Percentiles rank a stretch among this genome's conserved stretches.
phyloP scores from a whole-genome alignment of 2,888 invertebrate species.

The Morinoia aosen region DNA sequence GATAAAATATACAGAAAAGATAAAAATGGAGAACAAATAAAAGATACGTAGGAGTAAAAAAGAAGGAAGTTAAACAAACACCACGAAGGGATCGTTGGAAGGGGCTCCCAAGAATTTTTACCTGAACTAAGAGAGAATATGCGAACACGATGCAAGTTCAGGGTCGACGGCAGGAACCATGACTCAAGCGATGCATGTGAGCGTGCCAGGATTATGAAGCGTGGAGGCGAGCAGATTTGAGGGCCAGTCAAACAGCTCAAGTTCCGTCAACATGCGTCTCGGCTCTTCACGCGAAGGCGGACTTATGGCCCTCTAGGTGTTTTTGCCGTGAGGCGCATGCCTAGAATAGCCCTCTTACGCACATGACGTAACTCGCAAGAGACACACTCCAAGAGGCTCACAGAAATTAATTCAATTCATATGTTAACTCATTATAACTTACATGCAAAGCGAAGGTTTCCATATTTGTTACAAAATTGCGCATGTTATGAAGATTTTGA shows the following conservation, averaged over 20 bases:
- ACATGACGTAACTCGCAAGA: background rate
- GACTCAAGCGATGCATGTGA: background rate
- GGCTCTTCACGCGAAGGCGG: background rate
- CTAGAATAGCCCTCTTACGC: background rate
- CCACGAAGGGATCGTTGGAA: background rate
- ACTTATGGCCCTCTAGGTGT: background rate
- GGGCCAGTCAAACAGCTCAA: background rate
- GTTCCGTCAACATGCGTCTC: no score
- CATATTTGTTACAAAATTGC: background rate
- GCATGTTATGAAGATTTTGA: background rate
- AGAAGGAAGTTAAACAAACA: background rate
- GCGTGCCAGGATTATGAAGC: background rate
- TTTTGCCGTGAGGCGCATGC: background rate
- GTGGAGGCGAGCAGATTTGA: background rate
- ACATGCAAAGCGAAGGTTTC: background rate
- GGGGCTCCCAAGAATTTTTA: background rate
- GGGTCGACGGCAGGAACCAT: background rate
- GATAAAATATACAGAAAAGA: background rate
- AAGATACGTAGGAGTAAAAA: background rate
- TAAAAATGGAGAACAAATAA: background rate
- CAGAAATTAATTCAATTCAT: no score
- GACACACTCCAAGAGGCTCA: background rate
- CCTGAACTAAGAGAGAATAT: background rate
- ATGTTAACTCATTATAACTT: no score
- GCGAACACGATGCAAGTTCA: background rate